Conservation (phyloP, 2,888 invertebrate genomes). For the Lysandra coridon region DNA sequence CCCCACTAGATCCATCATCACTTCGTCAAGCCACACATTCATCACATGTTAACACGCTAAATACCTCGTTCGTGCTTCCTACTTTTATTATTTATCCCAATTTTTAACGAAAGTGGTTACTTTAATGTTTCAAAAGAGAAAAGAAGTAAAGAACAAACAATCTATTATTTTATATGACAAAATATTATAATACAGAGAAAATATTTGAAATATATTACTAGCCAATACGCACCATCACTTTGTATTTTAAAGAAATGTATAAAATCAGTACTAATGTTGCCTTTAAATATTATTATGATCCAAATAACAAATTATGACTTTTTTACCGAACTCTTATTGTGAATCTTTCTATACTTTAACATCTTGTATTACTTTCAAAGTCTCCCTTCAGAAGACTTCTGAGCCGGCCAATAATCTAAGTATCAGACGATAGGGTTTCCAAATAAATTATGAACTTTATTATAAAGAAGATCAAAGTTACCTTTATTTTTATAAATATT, state of each 20-base stretch:
- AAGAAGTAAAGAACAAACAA: no score
- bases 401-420: slow-evolving; percentile 14
- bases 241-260: no score
- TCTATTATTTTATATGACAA: no score
- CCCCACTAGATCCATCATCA: slow-evolving; percentile 21
- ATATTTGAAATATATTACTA: no score
- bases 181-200: no score
- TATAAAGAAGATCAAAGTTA: background rate
- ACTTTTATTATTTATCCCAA: background rate
- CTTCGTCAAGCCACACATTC: background rate
- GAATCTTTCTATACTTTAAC: background rate
- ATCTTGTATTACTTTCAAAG: background rate
- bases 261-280: no score
- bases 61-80: background rate
- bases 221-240: no score
- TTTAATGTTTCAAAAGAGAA: background rate
- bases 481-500: slow-evolving; percentile 9
- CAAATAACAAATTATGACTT: background rate
- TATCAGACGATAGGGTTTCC: slow-evolving; percentile 20
- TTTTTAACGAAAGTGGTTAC: background rate
- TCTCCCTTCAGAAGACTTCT: background rate
- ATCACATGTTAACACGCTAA: slow-evolving; percentile 5
- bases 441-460: slow-evolving; percentile 9
- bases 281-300: no score
- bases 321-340: background rate